phyloP scores from a whole-genome alignment of 2,797 vertebrate genomes.

The Chaenodraco wilsoni region DNA sequence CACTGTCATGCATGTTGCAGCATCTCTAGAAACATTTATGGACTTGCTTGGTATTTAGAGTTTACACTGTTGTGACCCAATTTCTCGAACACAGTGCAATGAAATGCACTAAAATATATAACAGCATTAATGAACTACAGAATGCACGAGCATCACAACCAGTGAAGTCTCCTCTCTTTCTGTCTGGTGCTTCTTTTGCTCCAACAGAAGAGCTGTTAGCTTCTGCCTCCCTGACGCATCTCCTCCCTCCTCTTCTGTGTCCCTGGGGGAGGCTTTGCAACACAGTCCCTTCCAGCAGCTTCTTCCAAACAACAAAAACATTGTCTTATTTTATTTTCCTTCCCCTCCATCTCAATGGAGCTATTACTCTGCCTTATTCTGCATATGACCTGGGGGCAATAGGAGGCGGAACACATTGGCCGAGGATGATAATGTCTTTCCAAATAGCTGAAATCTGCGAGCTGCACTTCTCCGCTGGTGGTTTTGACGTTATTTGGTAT shows the following conservation, averaged over 20 bases:
- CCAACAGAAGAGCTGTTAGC: constrained; percentile 53
- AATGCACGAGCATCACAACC: constrained; percentile 6
- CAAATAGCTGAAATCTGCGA: constrained; percentile 43
- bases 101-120: constrained; percentile 13
- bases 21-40: constrained; percentile 22
- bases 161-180: constrained; percentile 23
- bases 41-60: constrained; percentile 41
- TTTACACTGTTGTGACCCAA: constrained; percentile 41
- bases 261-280: constrained; percentile 55
- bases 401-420: constrained; percentile 56
- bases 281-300: constrained; percentile 52
- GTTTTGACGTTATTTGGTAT: constrained; percentile 39
- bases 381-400: constrained; percentile 58
- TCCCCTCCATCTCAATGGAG: constrained; percentile 51
- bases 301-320: constrained; percentile 68
- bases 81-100: constrained; percentile 44
- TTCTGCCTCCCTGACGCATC: constrained; percentile 32
- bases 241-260: constrained; percentile 50
- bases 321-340: constrained; percentile 48
- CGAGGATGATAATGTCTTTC: constrained; percentile 56
- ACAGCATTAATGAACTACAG: constrained; percentile 45
- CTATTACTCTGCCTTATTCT: constrained; percentile 61
- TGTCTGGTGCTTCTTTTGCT: constrained; percentile 23
- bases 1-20: constrained; percentile 1
- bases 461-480: constrained; percentile 42